phyloP scores from a whole-genome alignment of 1,140 invertebrate genomes.

The Leptinotarsa texana region DNA sequence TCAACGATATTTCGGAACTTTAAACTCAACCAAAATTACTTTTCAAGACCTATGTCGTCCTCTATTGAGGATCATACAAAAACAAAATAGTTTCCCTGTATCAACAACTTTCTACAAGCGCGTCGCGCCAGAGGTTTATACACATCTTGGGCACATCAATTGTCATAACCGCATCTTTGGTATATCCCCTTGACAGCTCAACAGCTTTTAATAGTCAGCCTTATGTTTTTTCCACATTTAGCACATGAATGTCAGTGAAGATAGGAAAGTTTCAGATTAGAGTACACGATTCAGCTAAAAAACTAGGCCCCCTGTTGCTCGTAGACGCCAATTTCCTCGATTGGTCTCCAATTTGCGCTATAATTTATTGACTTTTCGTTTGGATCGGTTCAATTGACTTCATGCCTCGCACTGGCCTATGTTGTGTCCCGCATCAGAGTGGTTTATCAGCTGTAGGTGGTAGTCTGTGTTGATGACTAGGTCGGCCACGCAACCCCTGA shows the following conservation, averaged over 20 bases:
- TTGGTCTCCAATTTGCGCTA: slow-evolving; percentile 24
- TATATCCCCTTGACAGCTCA: neutral
- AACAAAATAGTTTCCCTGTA: too few relatives aligned
- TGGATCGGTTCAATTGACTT: slow-evolving; percentile 32
- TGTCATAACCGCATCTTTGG: slow-evolving; percentile 28
- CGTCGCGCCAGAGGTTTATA: too few relatives aligned
- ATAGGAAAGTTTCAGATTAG: slow-evolving; percentile 24
- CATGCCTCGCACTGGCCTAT: slow-evolving; percentile 54
- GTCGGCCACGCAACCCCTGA: slow-evolving; percentile 80
- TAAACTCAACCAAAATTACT: too few relatives aligned
- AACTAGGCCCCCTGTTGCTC: slow-evolving; percentile 23
- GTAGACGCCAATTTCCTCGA: slow-evolving; percentile 11
- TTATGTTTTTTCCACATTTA: slow-evolving; percentile 49
- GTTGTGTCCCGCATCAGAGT: slow-evolving; percentile 48
- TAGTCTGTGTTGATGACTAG: slow-evolving; percentile 79
- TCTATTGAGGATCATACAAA: too few relatives aligned
- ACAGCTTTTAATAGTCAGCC: slow-evolving; percentile 43
- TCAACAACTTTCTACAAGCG: too few relatives aligned
- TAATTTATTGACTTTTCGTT: slow-evolving; percentile 32
- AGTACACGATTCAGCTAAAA: slow-evolving; percentile 25
- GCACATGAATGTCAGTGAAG: slow-evolving; percentile 39
- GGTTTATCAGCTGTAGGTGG: slow-evolving; percentile 53
- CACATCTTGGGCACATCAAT: slow-evolving; percentile 7
- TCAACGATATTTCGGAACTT: too few relatives aligned
- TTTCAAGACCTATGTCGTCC: too few relatives aligned